Percentiles rank a stretch among this genome's conserved stretches.
phyloP scores from a whole-genome alignment of 1,140 invertebrate genomes.

The Anthonomus grandis region DNA sequence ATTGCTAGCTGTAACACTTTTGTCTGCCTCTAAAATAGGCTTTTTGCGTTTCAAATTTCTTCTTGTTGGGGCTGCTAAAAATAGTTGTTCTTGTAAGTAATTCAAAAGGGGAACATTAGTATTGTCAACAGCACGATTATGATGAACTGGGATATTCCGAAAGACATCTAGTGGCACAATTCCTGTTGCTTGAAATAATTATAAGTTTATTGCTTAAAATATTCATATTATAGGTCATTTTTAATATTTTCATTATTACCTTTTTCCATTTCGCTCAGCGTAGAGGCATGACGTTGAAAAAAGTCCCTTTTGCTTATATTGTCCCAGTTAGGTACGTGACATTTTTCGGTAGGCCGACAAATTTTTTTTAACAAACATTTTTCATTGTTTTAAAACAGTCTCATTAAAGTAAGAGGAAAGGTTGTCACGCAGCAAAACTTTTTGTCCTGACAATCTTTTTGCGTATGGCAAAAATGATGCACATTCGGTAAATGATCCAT shows the following conservation, averaged over 20 bases:
- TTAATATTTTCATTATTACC: constrained; percentile 20
- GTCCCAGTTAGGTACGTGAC: too few relatives aligned
- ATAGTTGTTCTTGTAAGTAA: constrained; percentile 21
- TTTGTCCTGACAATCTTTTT: constrained; percentile 21
- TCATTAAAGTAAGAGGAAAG: constrained; percentile 35
- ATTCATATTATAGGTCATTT: too few relatives aligned
- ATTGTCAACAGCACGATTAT: too few relatives aligned
- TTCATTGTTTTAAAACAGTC: constrained; percentile 29
- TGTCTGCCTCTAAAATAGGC: constrained; percentile 19
- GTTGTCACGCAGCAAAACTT: constrained; percentile 41
- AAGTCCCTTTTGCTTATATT: too few relatives aligned
- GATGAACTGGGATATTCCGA: constrained; percentile 21
- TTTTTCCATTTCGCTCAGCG: too few relatives aligned
- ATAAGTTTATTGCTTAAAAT: too few relatives aligned
- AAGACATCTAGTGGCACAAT: constrained; percentile 19
- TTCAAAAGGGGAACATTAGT: constrained; percentile 10
- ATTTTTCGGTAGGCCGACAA: too few relatives aligned
- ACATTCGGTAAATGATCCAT: constrained; percentile 45
- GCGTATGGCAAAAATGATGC: constrained; percentile 32
- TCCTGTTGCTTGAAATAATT: constrained; percentile 21
- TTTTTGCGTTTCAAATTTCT: constrained; percentile 17
- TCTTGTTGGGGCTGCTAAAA: constrained; percentile 4
- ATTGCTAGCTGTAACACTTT: constrained; percentile 15
- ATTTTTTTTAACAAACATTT: constrained; percentile 41
- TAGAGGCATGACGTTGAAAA: too few relatives aligned